Percentiles rank a stretch among this genome's conserved stretches.
These are phyloP conservation scores for Dioctria linearis DNA, from an alignment of 2,888 invertebrate genomes.

Conservation along the genomic window DNA sequence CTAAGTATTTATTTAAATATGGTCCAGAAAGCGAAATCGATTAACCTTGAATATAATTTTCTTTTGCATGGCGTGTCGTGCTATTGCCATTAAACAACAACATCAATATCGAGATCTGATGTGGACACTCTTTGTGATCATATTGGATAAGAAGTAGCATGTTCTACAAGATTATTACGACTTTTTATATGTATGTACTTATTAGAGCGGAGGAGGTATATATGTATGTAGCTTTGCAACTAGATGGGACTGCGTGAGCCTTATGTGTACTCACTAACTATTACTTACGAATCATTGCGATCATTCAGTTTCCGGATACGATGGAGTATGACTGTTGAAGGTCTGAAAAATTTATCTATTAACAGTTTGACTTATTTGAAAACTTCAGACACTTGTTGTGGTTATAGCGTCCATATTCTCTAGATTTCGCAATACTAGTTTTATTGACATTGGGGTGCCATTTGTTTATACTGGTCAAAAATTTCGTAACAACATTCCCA, in stretches of 20 bases:
- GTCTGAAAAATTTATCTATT: conserved; percentile 28
- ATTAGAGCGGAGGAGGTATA: conserved; percentile 6
- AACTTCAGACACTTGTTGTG: conserved; percentile 17
- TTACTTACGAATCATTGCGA: background rate
- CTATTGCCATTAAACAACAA: background rate
- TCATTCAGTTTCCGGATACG: conserved; percentile 46
- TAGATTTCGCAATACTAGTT: background rate
- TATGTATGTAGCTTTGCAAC: background rate
- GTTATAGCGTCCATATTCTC: background rate
- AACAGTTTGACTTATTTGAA: conserved; percentile 1
- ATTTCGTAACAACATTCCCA: background rate
- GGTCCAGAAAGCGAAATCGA: conserved; percentile 39
- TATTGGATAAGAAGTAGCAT: conserved; percentile 27
- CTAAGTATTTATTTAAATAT: conserved; percentile 46
- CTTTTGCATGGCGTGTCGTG: conserved; percentile 1
- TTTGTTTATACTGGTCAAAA: background rate
- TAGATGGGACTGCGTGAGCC: conserved; percentile 30
- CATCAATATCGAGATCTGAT: conserved; percentile 21
- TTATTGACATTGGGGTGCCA: conserved; percentile 34
- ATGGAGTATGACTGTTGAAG: conserved; percentile 45
- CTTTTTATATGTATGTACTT: too few relatives aligned
- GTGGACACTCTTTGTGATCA: conserved; percentile 17
- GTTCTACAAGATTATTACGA: conserved; percentile 16
- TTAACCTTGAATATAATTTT: conserved; percentile 41
- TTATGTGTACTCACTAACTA: background rate